These are phyloP conservation scores for Idaea dimidiata DNA, from an alignment of 2,888 invertebrate genomes.

Conservation along the genomic window DNA sequence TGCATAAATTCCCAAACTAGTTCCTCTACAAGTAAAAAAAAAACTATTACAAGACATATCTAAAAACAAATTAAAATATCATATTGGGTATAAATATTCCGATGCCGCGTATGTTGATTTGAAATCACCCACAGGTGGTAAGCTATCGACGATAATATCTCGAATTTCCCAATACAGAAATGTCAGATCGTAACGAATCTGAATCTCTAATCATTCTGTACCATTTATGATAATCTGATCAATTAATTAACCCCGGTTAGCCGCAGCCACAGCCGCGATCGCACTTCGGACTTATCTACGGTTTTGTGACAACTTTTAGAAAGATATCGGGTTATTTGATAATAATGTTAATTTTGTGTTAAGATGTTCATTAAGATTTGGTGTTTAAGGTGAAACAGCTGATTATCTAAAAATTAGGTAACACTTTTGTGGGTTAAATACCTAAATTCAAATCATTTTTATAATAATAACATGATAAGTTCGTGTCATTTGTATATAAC, in stretches of 20 bases:
- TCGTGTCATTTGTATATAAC: no score
- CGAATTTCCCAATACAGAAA: neutral
- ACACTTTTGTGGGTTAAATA: neutral
- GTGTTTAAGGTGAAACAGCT: neutral
- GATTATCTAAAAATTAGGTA: neutral
- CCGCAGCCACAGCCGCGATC: neutral
- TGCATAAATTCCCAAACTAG: neutral
- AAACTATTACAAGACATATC: neutral
- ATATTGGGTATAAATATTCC: neutral
- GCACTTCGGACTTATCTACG: neutral
- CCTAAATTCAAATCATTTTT: no score
- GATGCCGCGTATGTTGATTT: neutral
- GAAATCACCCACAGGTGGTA: conserved; percentile 1
- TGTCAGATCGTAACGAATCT: neutral
- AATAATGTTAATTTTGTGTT: conserved; percentile 1
- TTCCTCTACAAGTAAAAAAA: neutral
- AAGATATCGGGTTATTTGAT: neutral
- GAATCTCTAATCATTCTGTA: neutral
- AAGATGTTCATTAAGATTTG: neutral
- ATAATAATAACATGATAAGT: no score
- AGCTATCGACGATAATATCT: neutral
- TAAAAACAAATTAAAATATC: conserved; percentile 1
- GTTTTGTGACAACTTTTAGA: neutral
- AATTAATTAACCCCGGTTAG: neutral
- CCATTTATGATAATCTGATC: neutral